These are phyloP conservation scores for Camarhynchus parvulus DNA, from an alignment of 2,113 vertebrate genomes.

Conservation along the genomic window DNA sequence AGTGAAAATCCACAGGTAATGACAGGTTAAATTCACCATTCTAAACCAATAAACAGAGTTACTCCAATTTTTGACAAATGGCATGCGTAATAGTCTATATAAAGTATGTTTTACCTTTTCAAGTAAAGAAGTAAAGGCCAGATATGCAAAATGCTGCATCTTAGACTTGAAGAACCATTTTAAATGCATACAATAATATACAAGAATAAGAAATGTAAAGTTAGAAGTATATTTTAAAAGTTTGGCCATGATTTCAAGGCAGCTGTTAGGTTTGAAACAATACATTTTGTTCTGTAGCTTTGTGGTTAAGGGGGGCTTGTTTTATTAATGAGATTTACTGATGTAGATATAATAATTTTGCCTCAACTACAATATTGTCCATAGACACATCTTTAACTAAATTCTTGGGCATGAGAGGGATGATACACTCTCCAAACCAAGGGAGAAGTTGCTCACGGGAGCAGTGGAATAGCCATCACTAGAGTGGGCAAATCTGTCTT, in stretches of 20 bases:
- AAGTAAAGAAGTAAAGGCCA: background rate
- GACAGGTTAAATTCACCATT: background rate
- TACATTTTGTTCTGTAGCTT: background rate
- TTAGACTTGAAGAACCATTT: background rate
- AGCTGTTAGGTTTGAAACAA: background rate
- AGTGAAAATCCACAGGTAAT: background rate
- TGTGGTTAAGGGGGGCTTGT: background rate
- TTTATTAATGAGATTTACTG: background rate
- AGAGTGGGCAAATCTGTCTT: background rate
- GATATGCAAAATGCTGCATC: background rate
- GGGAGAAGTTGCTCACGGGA: background rate
- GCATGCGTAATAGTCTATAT: background rate
- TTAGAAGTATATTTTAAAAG: background rate
- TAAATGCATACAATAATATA: background rate
- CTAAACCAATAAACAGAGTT: background rate
- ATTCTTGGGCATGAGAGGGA: background rate
- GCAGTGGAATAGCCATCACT: background rate
- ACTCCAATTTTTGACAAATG: background rate
- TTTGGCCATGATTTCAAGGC: background rate
- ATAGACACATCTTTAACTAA: background rate
- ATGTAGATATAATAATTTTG: background rate
- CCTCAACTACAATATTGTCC: background rate
- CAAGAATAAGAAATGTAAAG: background rate
- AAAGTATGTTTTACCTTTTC: background rate
- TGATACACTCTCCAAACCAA: background rate